Percentiles rank a stretch among this genome's conserved stretches.
Conservation (phyloP, 2,888 invertebrate species). For the Chydorus sphaericus region DNA sequence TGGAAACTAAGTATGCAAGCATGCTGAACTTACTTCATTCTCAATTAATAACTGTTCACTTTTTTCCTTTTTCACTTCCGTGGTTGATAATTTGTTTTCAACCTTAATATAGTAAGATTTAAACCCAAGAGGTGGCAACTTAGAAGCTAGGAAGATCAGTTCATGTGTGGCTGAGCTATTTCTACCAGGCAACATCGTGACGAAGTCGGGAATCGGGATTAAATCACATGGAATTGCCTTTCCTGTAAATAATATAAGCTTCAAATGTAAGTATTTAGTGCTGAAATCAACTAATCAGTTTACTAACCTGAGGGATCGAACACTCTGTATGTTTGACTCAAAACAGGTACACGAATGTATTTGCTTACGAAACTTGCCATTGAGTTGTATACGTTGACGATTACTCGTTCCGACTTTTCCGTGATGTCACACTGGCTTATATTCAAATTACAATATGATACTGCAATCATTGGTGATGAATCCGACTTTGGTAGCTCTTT, state of each 20-base stretch:
- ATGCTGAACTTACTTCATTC: too few species aligned
- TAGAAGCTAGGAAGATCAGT: slow-evolving; percentile 43
- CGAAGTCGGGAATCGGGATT: slow-evolving; percentile 42
- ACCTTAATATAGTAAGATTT: slow-evolving; percentile 45
- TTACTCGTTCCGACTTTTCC: slow-evolving; percentile 37
- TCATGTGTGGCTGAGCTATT: slow-evolving; percentile 37
- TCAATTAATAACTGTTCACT: too few species aligned
- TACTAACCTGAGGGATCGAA: too few species aligned
- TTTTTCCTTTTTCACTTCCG: too few species aligned
- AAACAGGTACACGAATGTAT: slow-evolving; percentile 39
- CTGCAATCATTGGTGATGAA: slow-evolving; percentile 21
- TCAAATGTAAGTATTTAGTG: too few species aligned
- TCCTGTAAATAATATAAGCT: too few species aligned
- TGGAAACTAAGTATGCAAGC: too few species aligned
- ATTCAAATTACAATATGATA: slow-evolving; percentile 39
- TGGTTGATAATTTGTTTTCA: too few species aligned
- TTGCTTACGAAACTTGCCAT: slow-evolving; percentile 35
- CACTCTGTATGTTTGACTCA: slow-evolving; percentile 38
- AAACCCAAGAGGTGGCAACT: slow-evolving; percentile 47
- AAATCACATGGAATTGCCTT: slow-evolving; percentile 26
- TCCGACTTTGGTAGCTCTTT: too few species aligned
- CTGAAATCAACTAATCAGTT: too few species aligned
- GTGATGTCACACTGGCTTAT: slow-evolving; percentile 41
- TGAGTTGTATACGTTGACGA: slow-evolving; percentile 47
- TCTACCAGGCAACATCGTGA: slow-evolving; percentile 46